Conservation (phyloP, 2,888 invertebrate species). For the Trichacis sp. region DNA sequence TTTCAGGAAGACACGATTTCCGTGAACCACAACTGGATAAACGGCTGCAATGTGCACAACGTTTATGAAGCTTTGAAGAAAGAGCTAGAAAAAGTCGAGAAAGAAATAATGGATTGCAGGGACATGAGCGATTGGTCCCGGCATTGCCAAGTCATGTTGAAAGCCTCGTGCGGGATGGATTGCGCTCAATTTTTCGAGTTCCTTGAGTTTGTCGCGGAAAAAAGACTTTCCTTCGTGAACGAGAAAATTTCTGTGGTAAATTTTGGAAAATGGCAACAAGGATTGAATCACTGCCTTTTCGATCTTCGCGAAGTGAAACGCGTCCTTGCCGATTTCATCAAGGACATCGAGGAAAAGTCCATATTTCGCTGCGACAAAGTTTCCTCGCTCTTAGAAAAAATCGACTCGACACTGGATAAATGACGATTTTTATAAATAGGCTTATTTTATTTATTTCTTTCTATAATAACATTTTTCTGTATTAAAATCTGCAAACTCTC, state of each 20-base stretch:
- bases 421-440: background rate
- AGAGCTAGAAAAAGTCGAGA: slow-evolving; percentile 77
- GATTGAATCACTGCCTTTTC: slow-evolving; percentile 69
- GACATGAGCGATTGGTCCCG: slow-evolving; percentile 80
- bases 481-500: background rate
- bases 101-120: slow-evolving; percentile 84
- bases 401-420: background rate
- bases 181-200: slow-evolving; percentile 78
- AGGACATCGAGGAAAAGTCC: slow-evolving; percentile 51
- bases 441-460: too few species aligned
- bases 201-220: slow-evolving; percentile 75
- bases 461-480: too few species aligned
- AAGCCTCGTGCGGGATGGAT: slow-evolving; percentile 83
- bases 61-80: slow-evolving; percentile 79
- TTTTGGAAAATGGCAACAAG: slow-evolving; percentile 68
- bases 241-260: slow-evolving; percentile 55
- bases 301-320: slow-evolving; percentile 68
- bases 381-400: background rate
- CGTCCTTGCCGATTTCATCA: slow-evolving; percentile 68
- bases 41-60: slow-evolving; percentile 84
- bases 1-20: slow-evolving; percentile 89
- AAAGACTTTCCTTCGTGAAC: slow-evolving; percentile 71
- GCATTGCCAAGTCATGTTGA: slow-evolving; percentile 86
- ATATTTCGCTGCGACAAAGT: slow-evolving; percentile 14
- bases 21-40: slow-evolving; percentile 98